Base-by-base conservation (phyloP, 1,140 invertebrate genomes). In the Episyrphus balteatus region DNA sequence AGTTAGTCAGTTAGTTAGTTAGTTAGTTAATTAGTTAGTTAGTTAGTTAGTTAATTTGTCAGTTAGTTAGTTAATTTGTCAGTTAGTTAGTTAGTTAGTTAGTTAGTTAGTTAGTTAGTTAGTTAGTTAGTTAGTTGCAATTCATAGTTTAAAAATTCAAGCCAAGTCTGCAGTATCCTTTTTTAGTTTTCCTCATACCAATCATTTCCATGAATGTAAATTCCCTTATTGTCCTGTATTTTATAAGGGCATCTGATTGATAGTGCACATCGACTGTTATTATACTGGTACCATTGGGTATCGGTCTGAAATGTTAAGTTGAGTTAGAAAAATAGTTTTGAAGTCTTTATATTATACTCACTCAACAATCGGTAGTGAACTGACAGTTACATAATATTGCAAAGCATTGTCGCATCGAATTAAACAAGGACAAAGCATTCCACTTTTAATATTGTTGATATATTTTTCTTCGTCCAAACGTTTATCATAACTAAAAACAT, bases 401-500 rank as follows among this genome's bases (percentile, higher is more conserved):
- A 63, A 14, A n/a, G 58, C 44, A 49, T 63, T 57, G 8, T 26
- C 21, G 26, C 61, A 63, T 34, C 47, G 55, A 34, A 62, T 58
- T 33, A 63, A 34, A 17, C 61, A 63, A 21, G 53, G 60, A 34
- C 61, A 63, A 11, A 52, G 57, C 61, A 63, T 63, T 30, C 61
- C 61, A n/a, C 55, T 52, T 38, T 63, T 63, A 18, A 48, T 54
- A 49, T 51, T 55, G 45, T 56, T 63, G 10, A 63, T 63, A 30
- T 54, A 59, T 1, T 41, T 53, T 32, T 63, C 61, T 43, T 63
- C 61, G 33, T 62, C 55, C 33, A 48, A 43, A 3, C 59, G 58
- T 38, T 63, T 63, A 33, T 63, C 58, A 38, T 63, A 63, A 15
- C 58, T 50, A 26, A 63, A 63, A 55, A 63, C 61, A 49, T 63